Conservation (phyloP, 2,113 vertebrate genomes). For the Peromyscus maniculatus region DNA sequence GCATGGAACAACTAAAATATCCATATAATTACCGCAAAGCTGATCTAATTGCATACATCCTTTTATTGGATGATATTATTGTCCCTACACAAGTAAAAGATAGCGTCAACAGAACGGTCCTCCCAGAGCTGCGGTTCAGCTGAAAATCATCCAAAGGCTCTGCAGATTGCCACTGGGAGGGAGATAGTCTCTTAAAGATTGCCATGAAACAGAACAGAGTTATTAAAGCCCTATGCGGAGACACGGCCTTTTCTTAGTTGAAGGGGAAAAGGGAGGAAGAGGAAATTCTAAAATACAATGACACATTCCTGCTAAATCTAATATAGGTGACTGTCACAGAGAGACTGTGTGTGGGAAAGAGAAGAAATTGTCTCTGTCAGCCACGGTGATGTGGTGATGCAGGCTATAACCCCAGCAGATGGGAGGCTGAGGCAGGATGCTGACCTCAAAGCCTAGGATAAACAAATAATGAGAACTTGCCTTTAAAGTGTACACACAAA, state of each 20-base stretch:
- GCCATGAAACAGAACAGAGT: slow-evolving; percentile 51
- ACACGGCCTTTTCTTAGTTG: background rate
- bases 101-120: slow-evolving; percentile 56
- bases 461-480: background rate
- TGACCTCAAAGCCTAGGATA: background rate
- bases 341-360: background rate
- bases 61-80: slow-evolving; percentile 76
- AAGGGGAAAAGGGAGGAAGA: background rate
- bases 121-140: slow-evolving; percentile 24
- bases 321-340: background rate
- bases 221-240: slow-evolving; percentile 48
- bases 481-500: background rate
- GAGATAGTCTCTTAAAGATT: slow-evolving; percentile 69
- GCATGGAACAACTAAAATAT: slow-evolving; percentile 79
- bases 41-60: slow-evolving; percentile 74
- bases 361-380: background rate
- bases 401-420: background rate
- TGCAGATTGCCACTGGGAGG: slow-evolving; percentile 62
- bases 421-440: background rate
- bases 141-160: slow-evolving; percentile 76
- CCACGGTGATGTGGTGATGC: background rate
- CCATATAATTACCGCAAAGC: slow-evolving; percentile 81
- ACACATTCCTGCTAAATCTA: background rate
- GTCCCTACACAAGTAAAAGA: slow-evolving; percentile 67
- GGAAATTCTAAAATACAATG: background rate